A percentile compares a stretch with the other conserved stretches of the same genome.
phyloP scores from a whole-genome alignment of 2,797 vertebrate genomes.

The Champsocephalus gunnari region DNA sequence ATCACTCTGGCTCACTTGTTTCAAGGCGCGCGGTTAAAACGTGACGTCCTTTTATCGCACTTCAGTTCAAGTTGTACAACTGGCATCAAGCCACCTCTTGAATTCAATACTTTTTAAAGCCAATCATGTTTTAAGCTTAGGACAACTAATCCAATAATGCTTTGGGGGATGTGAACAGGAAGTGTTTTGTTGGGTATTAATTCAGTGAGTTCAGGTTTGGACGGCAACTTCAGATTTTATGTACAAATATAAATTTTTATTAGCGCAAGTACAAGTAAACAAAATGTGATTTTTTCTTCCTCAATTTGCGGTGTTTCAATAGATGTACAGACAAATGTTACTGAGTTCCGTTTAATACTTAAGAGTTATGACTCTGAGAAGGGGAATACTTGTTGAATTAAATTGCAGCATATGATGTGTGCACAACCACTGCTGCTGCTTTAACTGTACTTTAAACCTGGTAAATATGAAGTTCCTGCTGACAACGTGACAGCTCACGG shows the following conservation, averaged over 20 bases:
- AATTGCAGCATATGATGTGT: neutral
- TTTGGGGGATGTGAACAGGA: neutral
- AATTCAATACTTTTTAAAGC: neutral
- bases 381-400: neutral
- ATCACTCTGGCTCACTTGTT: constrained; percentile 27
- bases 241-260: neutral
- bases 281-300: neutral
- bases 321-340: too few relatives aligned
- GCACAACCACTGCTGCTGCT: too few relatives aligned
- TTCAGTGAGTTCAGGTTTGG: neutral
- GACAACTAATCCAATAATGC: neutral
- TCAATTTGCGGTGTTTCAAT: too few relatives aligned
- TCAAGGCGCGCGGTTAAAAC: constrained; percentile 13
- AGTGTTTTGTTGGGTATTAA: neutral
- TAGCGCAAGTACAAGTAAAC: neutral
- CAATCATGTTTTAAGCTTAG: neutral
- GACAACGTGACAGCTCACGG: neutral
- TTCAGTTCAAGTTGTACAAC: neutral
- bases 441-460: neutral
- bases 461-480: neutral
- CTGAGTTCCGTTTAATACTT: neutral
- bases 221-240: neutral
- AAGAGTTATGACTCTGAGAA: neutral
- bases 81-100: neutral
- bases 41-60: neutral